These are phyloP conservation scores for Cremastobaeus sp. DNA, from an alignment of 2,888 invertebrate species.

Conservation along the genomic window DNA sequence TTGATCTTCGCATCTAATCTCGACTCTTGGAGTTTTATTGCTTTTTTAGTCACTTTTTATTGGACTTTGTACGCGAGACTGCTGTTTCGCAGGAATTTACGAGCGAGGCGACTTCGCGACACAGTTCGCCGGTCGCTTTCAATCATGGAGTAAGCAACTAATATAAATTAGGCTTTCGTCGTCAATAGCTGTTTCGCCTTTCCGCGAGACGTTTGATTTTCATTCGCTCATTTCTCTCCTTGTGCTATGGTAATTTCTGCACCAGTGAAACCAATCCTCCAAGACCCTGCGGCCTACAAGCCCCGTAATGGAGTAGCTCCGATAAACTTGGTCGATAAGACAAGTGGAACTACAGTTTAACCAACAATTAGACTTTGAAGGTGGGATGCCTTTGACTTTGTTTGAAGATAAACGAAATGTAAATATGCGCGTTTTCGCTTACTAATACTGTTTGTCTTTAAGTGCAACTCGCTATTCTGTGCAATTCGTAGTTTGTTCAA, in stretches of 20 bases:
- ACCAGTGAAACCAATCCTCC: conserved; percentile 47
- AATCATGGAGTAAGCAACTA: too few species aligned
- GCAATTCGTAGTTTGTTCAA: too few species aligned
- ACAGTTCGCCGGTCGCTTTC: too few species aligned
- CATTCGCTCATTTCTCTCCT: conserved; percentile 17
- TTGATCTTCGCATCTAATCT: conserved; percentile 42
- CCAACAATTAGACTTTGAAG: conserved; percentile 54
- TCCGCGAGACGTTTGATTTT: not conserved
- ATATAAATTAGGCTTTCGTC: too few species aligned
- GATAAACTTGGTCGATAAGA: conserved; percentile 57
- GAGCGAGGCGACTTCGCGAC: too few species aligned
- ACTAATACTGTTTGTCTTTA: conserved; percentile 39
- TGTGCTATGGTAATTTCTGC: conserved; percentile 45
- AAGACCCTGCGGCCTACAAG: conserved; percentile 55
- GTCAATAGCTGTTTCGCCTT: too few species aligned
- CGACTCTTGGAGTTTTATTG: conserved; percentile 5
- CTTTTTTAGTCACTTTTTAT: not conserved
- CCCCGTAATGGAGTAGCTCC: conserved; percentile 55
- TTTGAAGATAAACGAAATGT: conserved; percentile 36
- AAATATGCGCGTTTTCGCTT: conserved; percentile 54
- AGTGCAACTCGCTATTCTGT: conserved; percentile 33
- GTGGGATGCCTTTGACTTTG: conserved; percentile 43
- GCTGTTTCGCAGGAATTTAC: not conserved
- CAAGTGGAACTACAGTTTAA: conserved; percentile 56
- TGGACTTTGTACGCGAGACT: not conserved